Evolutionary conservation across 2,113 vertebrate genomes (phyloP).

Genomic region (Python bivittatus): DNA sequence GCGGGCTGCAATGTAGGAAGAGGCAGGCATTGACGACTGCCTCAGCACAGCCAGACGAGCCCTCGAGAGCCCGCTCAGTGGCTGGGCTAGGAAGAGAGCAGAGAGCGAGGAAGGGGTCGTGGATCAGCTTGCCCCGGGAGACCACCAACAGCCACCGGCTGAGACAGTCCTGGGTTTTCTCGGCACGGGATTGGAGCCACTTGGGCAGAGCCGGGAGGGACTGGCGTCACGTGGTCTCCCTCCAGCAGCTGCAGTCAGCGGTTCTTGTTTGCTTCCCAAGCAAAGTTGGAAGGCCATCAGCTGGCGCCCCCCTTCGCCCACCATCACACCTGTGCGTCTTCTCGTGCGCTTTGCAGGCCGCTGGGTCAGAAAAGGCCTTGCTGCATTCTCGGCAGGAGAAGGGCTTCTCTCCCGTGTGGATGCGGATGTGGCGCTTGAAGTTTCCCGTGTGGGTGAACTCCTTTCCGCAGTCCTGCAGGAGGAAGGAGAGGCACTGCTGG

Average conservation of each 20-base stretch:
- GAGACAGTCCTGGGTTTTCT: background rate
- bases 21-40: too few relatives aligned
- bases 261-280: background rate
- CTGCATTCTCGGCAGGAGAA: constrained; percentile 93
- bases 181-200: background rate
- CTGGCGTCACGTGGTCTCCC: rapidly evolving
- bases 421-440: constrained; percentile 96
- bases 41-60: background rate
- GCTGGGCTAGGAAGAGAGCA: too few relatives aligned
- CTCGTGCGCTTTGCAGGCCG: constrained; percentile 96
- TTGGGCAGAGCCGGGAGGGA: background rate
- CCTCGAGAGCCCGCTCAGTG: background rate
- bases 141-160: rapidly evolving
- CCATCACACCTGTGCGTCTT: constrained; percentile 89
- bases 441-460: constrained; percentile 97
- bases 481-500: rapidly evolving
- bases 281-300: too few relatives aligned
- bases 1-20: constrained; percentile 69
- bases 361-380: constrained; percentile 95
- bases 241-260: too few relatives aligned
- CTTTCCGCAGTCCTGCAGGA: constrained; percentile 89
- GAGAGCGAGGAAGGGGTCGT: too few relatives aligned
- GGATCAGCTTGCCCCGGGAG: background rate
- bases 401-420: constrained; percentile 96
- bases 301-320: background rate